These are phyloP conservation scores for Drosophila eugracilis DNA, from an alignment of 1,140 invertebrate species.

Conservation along the genomic window DNA sequence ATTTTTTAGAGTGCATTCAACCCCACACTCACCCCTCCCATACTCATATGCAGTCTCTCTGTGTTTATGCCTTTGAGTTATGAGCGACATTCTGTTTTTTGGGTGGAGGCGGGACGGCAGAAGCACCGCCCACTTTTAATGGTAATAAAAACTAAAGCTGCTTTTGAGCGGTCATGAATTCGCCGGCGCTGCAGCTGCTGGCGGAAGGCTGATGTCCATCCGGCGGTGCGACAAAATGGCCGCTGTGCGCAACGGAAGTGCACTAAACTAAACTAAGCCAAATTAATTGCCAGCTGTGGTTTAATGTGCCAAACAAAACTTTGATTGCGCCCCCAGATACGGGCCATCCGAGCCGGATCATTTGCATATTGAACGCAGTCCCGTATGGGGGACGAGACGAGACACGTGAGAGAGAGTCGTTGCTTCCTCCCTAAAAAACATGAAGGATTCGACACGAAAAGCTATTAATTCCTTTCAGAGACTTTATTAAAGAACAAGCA, in stretches of 20 bases:
- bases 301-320: constrained; percentile 81
- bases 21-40: too few relatives aligned
- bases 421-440: constrained; percentile 14
- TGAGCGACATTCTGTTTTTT: constrained; percentile 68
- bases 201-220: constrained; percentile 59
- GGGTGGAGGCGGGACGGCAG: constrained; percentile 4
- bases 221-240: constrained; percentile 75
- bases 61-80: constrained; percentile 77
- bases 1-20: constrained; percentile 1
- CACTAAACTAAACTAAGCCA: constrained; percentile 82
- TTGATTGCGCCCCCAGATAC: constrained; percentile 62
- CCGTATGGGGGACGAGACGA: neutral
- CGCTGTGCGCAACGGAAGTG: constrained; percentile 77
- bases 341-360: constrained; percentile 38
- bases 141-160: constrained; percentile 82
- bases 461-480: constrained; percentile 36
- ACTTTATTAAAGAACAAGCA: constrained; percentile 35
- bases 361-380: constrained; percentile 51
- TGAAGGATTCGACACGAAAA: constrained; percentile 49
- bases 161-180: constrained; percentile 73
- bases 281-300: constrained; percentile 77
- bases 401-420: neutral
- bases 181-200: constrained; percentile 24
- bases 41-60: constrained; percentile 15
- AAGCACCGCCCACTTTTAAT: constrained; percentile 63